phyloP scores from a whole-genome alignment of 2,113 vertebrate genomes.

The Clarias batrachus region DNA sequence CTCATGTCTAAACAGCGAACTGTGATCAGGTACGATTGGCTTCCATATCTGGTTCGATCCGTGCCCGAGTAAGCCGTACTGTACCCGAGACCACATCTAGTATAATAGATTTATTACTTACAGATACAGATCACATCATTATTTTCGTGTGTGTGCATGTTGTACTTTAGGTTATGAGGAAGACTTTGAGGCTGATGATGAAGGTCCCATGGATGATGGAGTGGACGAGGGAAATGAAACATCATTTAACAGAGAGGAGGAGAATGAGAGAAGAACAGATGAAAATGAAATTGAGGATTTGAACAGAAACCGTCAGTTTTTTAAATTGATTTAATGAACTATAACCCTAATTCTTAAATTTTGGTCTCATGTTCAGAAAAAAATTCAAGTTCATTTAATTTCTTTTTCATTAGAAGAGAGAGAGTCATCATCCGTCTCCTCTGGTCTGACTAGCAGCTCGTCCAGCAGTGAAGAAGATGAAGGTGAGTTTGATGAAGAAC shows the following conservation, averaged over 20 bases:
- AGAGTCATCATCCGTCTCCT: conserved; percentile 64
- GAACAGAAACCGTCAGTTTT: conserved; percentile 66
- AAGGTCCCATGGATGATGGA: conserved; percentile 71
- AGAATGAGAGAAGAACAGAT: conserved; percentile 45
- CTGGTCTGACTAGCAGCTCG: conserved; percentile 61
- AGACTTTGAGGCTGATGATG: conserved; percentile 89
- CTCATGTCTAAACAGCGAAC: too few species aligned
- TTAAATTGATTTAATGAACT: background rate
- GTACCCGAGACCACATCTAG: too few species aligned
- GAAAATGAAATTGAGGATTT: conserved; percentile 24
- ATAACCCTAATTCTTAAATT: background rate
- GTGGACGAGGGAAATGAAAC: conserved; percentile 62
- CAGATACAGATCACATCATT: background rate
- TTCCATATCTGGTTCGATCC: too few species aligned
- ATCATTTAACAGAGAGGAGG: conserved; percentile 64
- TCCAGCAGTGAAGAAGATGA: conserved; percentile 70
- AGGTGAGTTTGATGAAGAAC: conserved; percentile 44
- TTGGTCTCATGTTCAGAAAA: background rate
- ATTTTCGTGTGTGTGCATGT: background rate
- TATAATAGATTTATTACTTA: background rate
- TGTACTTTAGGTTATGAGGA: conserved; percentile 82
- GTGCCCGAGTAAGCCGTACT: too few species aligned
- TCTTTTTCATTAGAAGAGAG: conserved; percentile 58
- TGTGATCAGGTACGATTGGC: too few species aligned
- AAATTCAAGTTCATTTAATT: background rate